Evolutionary conservation across 2,797 vertebrate genomes (phyloP).

Genomic region (Cephalopachus bancanus): DNA sequence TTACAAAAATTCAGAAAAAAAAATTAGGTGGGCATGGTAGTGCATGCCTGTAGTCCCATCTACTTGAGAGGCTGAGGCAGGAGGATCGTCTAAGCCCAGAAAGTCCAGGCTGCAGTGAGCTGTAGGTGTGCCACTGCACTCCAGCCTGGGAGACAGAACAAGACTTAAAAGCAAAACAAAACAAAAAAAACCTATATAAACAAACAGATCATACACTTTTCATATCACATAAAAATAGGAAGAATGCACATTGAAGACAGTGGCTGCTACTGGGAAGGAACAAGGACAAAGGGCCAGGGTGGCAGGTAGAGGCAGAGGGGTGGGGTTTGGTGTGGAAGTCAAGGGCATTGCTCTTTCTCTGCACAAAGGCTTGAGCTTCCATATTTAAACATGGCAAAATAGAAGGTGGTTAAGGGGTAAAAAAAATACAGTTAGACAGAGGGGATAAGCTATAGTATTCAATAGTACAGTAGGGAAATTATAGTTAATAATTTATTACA

Average conservation of each 20-base stretch:
- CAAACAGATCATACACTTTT: background rate
- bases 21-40: too few species aligned
- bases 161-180: too few species aligned
- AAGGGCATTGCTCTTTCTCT: background rate
- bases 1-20: too few species aligned
- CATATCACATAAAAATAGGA: background rate
- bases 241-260: background rate
- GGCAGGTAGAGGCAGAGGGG: background rate
- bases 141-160: too few species aligned
- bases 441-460: background rate
- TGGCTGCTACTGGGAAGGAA: background rate
- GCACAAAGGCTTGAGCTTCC: background rate
- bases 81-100: too few species aligned
- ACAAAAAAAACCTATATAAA: background rate
- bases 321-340: background rate
- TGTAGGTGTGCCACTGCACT: too few species aligned
- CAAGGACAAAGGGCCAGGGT: background rate
- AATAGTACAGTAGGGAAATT: background rate
- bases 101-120: too few species aligned
- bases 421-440: background rate
- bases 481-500: background rate
- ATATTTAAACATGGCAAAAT: conserved; percentile 23
- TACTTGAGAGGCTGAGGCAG: too few species aligned
- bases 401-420: background rate
- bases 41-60: too few species aligned